These are phyloP conservation scores for Nasonovia ribisnigri DNA, from an alignment of 2,888 invertebrate genomes.

Conservation along the genomic window DNA sequence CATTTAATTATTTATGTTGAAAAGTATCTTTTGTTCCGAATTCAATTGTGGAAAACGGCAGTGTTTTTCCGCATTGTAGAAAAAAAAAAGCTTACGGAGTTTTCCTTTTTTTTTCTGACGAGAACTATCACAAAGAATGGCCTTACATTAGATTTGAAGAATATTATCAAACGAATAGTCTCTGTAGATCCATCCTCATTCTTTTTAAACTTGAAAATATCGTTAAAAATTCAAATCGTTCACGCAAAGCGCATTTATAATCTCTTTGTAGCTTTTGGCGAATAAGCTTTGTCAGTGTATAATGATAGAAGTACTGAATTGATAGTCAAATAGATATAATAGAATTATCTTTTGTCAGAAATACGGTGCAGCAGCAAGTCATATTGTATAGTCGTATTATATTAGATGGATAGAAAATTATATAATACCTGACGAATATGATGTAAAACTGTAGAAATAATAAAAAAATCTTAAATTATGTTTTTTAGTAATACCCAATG, in stretches of 20 bases:
- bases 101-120: not conserved
- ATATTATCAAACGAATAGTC: not conserved
- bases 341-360: not conserved
- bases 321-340: not conserved
- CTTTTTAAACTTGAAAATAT: not conserved
- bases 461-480: not conserved
- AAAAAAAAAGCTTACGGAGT: not conserved
- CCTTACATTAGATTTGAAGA: not conserved
- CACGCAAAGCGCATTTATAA: not conserved
- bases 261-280: not conserved
- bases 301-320: not conserved
- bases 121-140: not conserved
- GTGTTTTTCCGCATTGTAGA: not conserved
- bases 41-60: not conserved
- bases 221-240: not conserved
- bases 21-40: conserved; percentile 1
- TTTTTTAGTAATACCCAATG: not conserved
- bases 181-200: too few species aligned
- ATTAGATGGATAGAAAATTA: not conserved
- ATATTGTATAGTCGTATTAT: not conserved
- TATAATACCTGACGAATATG: not conserved
- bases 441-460: not conserved
- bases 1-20: not conserved
- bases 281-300: not conserved
- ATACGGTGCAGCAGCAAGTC: not conserved